phyloP scores from a whole-genome alignment of 2,888 invertebrate species.

The Hedya salicella region DNA sequence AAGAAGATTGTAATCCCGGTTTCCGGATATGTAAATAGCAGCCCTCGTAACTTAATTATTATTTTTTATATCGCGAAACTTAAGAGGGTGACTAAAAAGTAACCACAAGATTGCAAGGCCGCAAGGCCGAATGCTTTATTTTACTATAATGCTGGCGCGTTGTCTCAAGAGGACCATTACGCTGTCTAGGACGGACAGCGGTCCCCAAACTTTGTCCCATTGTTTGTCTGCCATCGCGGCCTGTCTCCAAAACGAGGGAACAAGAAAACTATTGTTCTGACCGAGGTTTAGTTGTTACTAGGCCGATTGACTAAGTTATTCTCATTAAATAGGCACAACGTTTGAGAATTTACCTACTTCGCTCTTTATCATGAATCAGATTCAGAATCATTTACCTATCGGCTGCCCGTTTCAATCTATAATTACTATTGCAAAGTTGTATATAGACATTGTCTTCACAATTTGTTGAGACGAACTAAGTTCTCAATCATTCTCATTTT shows the following conservation, averaged over 20 bases:
- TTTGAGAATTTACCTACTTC: no score
- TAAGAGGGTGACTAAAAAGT: not conserved
- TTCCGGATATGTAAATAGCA: no score
- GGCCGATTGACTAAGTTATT: slow-evolving; percentile 3
- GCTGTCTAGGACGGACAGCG: slow-evolving; percentile 54
- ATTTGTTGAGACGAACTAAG: no score
- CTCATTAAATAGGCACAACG: not conserved
- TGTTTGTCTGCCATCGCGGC: slow-evolving; percentile 47
- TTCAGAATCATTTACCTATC: no score
- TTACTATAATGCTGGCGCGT: slow-evolving; percentile 42
- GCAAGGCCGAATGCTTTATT: slow-evolving; percentile 16
- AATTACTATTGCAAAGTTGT: no score
- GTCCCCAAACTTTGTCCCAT: slow-evolving; percentile 58
- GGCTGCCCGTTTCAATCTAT: no score
- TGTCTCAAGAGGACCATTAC: slow-evolving; percentile 56
- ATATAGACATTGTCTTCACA: no score
- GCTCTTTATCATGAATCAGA: not conserved
- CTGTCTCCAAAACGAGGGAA: slow-evolving; percentile 5
- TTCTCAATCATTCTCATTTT: no score
- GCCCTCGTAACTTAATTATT: not conserved
- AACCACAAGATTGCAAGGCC: not conserved
- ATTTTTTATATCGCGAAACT: not conserved
- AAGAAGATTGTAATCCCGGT: no score
- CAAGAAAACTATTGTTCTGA: slow-evolving; percentile 22
- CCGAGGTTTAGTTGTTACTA: not conserved